phyloP scores from a whole-genome alignment of 2,113 vertebrate species.

The Sander vitreus region DNA sequence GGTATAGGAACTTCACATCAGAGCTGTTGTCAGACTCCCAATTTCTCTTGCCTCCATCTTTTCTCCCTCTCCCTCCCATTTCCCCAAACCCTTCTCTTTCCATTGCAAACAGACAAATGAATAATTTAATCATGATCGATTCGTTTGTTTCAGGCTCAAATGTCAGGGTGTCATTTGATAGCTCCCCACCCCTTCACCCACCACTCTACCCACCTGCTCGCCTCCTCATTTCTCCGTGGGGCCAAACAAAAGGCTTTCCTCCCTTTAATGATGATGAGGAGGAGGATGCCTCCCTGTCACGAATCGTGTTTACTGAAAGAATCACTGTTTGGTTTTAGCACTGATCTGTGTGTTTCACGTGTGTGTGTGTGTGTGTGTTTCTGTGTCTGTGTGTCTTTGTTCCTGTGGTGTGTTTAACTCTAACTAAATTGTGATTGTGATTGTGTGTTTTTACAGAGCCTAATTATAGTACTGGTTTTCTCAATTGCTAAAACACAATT shows the following conservation, averaged over 20 bases:
- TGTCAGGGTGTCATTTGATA: conserved; percentile 80
- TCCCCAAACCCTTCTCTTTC: conserved; percentile 52
- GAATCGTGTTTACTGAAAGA: conserved; percentile 42
- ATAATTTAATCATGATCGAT: conserved; percentile 80
- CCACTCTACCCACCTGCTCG: neutral
- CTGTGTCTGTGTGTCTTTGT: conserved; percentile 30
- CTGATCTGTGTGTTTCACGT: conserved; percentile 37
- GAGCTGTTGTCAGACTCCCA: conserved; percentile 13
- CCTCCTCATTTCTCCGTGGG: conserved; percentile 50
- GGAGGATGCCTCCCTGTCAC: conserved; percentile 35
- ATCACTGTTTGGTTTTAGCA: conserved; percentile 51
- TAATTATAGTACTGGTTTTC: neutral
- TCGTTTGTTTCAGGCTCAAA: conserved; percentile 78
- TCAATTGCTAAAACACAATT: too few relatives aligned
- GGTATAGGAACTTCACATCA: conserved; percentile 9
- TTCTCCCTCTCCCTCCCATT: neutral
- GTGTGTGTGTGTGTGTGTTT: conserved; percentile 12
- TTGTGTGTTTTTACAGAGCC: conserved; percentile 6
- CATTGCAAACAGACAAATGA: conserved; percentile 74
- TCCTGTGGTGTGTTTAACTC: conserved; percentile 19
- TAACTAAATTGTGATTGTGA: conserved; percentile 6
- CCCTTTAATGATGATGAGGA: conserved; percentile 46
- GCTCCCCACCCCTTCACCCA: conserved; percentile 23
- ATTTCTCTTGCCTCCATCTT: neutral
- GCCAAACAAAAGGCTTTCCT: conserved; percentile 51